phyloP scores from a whole-genome alignment of 2,888 invertebrate species.

The Isoperla grammatica region DNA sequence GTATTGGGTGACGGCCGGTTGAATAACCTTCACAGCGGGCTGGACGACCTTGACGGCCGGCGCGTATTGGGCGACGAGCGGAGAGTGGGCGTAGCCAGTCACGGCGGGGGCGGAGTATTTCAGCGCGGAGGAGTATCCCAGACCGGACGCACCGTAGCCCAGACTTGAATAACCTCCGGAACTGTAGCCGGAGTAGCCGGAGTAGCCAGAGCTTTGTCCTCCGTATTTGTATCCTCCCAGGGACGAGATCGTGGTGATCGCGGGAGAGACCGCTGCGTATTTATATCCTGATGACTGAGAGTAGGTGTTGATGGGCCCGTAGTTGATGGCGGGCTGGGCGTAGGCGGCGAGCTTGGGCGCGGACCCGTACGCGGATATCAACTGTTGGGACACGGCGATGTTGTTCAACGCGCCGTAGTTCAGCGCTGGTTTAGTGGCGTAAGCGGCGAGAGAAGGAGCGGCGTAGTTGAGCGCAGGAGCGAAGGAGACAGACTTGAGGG shows the following conservation, averaged over 20 bases:
- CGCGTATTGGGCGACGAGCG: neutral
- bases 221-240: neutral
- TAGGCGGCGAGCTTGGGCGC: neutral
- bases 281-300: too few relatives aligned
- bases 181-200: too few relatives aligned
- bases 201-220: too few relatives aligned
- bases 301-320: too few relatives aligned
- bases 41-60: neutral
- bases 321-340: too few relatives aligned
- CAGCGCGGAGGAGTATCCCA: too few relatives aligned
- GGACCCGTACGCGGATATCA: conserved; percentile 4
- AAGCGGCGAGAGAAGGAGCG: neutral
- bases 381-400: conserved; percentile 7
- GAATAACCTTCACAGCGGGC: neutral
- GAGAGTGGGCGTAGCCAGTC: neutral
- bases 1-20: too few relatives aligned
- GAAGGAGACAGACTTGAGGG: neutral
- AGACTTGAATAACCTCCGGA: too few relatives aligned
- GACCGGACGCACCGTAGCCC: too few relatives aligned
- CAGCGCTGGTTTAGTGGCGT: conserved; percentile 3
- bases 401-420: conserved; percentile 11
- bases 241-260: neutral
- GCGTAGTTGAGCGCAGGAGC: neutral
- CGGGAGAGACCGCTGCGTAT: too few relatives aligned
- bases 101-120: neutral